A percentile compares a stretch with the other conserved stretches of the same genome.
Conservation (phyloP, 2,888 invertebrate species). For the Sympetrum striolatum region DNA sequence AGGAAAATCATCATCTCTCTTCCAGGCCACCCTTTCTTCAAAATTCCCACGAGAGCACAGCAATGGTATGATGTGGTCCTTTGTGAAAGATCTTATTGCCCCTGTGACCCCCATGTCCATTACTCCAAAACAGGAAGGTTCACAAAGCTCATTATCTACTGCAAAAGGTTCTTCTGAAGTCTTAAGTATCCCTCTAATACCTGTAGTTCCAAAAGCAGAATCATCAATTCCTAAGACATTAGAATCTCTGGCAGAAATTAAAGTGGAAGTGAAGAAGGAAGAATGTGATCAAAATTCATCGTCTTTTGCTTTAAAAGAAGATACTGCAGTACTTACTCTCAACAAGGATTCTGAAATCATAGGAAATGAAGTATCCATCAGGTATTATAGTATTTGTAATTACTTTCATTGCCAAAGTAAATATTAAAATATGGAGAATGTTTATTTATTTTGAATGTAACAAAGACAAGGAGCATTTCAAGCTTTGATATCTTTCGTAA, state of each 20-base stretch:
- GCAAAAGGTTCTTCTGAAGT: conserved; percentile 59
- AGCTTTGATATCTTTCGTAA: too few species aligned
- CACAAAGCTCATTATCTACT: conserved; percentile 58
- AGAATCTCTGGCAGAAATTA: neutral
- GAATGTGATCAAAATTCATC: neutral
- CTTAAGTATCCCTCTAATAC: conserved; percentile 58
- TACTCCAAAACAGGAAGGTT: conserved; percentile 51
- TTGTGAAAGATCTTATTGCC: conserved; percentile 66
- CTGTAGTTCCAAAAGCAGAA: conserved; percentile 50
- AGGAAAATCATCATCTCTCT: neutral
- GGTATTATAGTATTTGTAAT: neutral
- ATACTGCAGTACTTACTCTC: conserved; percentile 59
- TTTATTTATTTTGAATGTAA: too few species aligned
- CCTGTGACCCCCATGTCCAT: conserved; percentile 30
- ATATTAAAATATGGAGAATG: too few species aligned
- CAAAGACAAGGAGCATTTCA: too few species aligned
- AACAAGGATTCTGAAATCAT: neutral
- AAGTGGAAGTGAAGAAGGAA: neutral
- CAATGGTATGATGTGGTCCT: conserved; percentile 79
- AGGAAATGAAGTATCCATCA: neutral
- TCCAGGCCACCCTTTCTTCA: conserved; percentile 72
- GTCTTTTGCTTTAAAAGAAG: neutral
- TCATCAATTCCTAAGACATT: neutral
- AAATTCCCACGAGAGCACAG: conserved; percentile 84
- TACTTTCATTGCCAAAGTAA: too few species aligned